Evolutionary conservation across 1,140 invertebrate species (phyloP).

Genomic region (Zaprionus kolodkinae): DNA sequence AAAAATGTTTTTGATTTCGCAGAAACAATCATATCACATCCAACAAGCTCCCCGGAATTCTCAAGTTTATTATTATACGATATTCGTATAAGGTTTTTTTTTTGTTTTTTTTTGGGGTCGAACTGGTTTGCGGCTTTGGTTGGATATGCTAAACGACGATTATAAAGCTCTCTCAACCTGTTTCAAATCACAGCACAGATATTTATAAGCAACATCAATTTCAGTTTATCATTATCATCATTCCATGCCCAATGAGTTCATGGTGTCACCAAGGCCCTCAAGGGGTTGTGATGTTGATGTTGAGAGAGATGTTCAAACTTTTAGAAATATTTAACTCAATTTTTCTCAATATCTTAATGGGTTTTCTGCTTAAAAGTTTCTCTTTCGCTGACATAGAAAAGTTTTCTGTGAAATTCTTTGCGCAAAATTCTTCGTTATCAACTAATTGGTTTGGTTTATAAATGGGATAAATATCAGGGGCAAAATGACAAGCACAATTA

Average conservation of each 20-base stretch:
- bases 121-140: not conserved
- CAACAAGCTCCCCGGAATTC: not conserved
- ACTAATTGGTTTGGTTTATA: constrained; percentile 38
- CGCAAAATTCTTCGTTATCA: constrained; percentile 10
- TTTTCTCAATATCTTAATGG: constrained; percentile 20
- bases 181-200: not conserved
- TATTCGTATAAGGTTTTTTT: not conserved
- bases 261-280: not conserved
- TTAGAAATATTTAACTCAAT: not conserved
- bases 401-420: constrained; percentile 4
- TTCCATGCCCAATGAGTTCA: not conserved
- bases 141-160: not conserved
- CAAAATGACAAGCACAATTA: constrained; percentile 4
- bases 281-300: not conserved
- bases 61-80: not conserved
- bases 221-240: not conserved
- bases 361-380: constrained; percentile 7
- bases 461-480: not conserved
- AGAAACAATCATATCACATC: constrained; percentile 7
- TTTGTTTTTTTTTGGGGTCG: not conserved
- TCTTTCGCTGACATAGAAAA: not conserved
- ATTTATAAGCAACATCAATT: not conserved
- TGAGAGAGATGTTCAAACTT: not conserved
- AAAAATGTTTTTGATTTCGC: not conserved
- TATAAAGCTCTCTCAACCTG: constrained; percentile 6